These are phyloP conservation scores for Nestor notabilis DNA, from an alignment of 2,113 vertebrate genomes.

Conservation along the genomic window DNA sequence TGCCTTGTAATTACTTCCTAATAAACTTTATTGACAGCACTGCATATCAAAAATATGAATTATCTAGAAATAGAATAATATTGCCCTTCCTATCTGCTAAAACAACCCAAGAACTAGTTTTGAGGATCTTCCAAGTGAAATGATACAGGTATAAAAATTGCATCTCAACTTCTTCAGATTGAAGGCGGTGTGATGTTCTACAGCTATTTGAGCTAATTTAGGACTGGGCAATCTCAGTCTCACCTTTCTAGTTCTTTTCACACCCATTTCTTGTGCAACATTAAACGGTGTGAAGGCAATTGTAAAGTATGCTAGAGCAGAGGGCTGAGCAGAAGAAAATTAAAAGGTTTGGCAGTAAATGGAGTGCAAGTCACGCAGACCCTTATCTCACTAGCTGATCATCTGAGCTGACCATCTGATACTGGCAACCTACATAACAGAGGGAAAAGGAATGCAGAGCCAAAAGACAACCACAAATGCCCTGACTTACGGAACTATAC, in stretches of 20 bases:
- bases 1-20: not conserved
- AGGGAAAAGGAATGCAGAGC: not conserved
- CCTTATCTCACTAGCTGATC: not conserved
- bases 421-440: not conserved
- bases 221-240: not conserved
- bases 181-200: not conserved
- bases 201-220: not conserved
- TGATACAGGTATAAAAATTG: not conserved
- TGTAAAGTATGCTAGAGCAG: not conserved
- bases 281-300: not conserved
- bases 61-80: not conserved
- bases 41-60: not conserved
- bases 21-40: not conserved
- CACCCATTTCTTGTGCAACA: not conserved
- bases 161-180: not conserved
- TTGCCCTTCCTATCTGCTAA: not conserved
- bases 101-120: not conserved
- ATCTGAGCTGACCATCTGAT: not conserved
- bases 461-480: not conserved
- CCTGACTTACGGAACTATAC: fast-evolving
- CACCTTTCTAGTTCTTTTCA: not conserved
- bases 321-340: not conserved
- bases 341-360: not conserved
- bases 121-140: not conserved
- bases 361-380: not conserved